These are phyloP conservation scores for Orestias chungarensis DNA, from an alignment of 2,797 vertebrate genomes.

Conservation along the genomic window DNA sequence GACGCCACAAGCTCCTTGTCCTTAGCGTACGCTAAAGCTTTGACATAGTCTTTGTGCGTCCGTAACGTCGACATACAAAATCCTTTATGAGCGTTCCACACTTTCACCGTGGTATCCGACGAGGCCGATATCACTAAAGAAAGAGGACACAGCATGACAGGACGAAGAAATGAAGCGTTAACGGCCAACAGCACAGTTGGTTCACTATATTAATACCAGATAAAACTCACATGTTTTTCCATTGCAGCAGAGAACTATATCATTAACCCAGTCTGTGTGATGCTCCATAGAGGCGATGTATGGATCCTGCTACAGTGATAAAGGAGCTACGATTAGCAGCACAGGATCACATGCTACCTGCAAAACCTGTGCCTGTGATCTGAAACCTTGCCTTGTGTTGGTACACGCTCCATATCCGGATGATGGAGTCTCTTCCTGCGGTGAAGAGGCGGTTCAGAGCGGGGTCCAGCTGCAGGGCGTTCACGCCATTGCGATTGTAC, in stretches of 20 bases:
- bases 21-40: constrained; percentile 97
- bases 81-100: constrained; percentile 99
- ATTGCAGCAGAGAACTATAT: constrained; percentile 98
- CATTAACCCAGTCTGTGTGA: constrained; percentile 99
- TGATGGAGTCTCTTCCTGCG: constrained; percentile 95
- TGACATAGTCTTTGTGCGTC: constrained; percentile 99
- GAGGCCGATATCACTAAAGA: constrained; percentile 98
- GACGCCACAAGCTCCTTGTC: constrained; percentile 98
- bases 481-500: constrained; percentile 96
- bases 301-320: constrained; percentile 90
- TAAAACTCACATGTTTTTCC: constrained; percentile 93
- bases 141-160: constrained; percentile 25
- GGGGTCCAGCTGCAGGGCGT: constrained; percentile 95
- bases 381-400: constrained; percentile 91
- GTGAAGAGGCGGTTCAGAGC: constrained; percentile 96
- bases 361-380: too few species aligned
- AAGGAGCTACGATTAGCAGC: constrained; percentile 14
- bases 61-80: constrained; percentile 99
- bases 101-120: constrained; percentile 98
- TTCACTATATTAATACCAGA: background rate
- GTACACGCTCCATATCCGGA: constrained; percentile 99
- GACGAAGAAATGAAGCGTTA: background rate
- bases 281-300: constrained; percentile 99
- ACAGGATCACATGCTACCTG: too few species aligned
- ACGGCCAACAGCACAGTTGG: background rate